phyloP scores from a whole-genome alignment of 2,797 vertebrate genomes.

The Parotocinclus haroldoi region DNA sequence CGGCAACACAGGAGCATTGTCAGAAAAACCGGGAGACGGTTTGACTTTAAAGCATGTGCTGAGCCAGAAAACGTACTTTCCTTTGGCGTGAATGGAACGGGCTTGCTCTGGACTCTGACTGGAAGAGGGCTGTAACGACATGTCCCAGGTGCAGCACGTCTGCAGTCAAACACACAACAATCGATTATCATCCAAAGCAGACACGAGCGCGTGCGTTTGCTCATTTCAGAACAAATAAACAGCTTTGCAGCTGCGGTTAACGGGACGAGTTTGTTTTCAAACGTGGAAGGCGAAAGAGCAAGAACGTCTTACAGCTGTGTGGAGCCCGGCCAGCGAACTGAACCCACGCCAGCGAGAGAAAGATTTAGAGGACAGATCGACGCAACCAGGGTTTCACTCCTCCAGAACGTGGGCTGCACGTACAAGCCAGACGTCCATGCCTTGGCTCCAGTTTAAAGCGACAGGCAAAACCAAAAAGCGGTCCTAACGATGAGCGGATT shows the following conservation, averaged over 20 bases:
- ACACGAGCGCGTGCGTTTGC: background rate
- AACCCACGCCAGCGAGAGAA: slow-evolving; percentile 31
- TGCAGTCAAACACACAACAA: slow-evolving; percentile 57
- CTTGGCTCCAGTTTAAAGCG: background rate
- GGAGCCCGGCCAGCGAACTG: slow-evolving; percentile 21
- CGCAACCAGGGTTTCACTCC: slow-evolving; percentile 25
- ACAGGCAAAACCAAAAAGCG: background rate
- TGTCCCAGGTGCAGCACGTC: slow-evolving; percentile 85
- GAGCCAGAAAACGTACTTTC: slow-evolving; percentile 79
- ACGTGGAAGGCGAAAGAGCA: background rate
- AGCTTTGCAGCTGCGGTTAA: too few species aligned
- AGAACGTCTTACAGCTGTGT: slow-evolving; percentile 22
- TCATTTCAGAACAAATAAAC: background rate
- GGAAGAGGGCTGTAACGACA: slow-evolving; percentile 77
- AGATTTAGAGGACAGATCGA: slow-evolving; percentile 45
- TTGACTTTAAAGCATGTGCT: background rate
- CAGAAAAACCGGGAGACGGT: background rate
- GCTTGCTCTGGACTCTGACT: slow-evolving; percentile 81
- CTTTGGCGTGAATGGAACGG: slow-evolving; percentile 78
- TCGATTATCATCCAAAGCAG: background rate
- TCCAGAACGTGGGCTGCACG: slow-evolving; percentile 1
- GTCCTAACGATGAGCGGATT: slow-evolving; percentile 42
- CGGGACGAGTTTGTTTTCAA: too few species aligned
- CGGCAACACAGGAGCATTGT: background rate
- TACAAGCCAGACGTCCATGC: background rate